Percentiles rank a stretch among this genome's conserved stretches.
These are phyloP conservation scores for Quadriops clusia DNA, from an alignment of 2,888 invertebrate genomes.

Conservation along the genomic window DNA sequence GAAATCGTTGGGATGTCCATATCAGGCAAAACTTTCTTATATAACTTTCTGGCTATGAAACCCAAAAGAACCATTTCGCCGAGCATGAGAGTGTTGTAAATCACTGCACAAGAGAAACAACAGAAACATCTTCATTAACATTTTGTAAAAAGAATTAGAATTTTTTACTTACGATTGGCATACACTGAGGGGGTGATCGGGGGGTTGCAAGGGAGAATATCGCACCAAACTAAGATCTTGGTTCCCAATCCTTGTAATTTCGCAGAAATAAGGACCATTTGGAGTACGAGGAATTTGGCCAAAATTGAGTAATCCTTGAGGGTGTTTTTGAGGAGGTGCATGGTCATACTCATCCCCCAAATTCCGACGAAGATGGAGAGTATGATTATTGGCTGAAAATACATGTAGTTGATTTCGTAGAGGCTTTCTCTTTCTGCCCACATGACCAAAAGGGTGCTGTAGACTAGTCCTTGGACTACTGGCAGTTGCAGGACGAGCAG, in stretches of 20 bases:
- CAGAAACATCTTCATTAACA: not conserved
- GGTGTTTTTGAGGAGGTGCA: slow-evolving; percentile 40
- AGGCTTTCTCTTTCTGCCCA: slow-evolving; percentile 54
- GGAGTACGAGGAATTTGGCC: slow-evolving; percentile 46
- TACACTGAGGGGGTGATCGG: slow-evolving; percentile 54
- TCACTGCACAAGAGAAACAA: slow-evolving; percentile 42
- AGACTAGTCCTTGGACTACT: slow-evolving; percentile 51
- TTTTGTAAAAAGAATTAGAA: slow-evolving; percentile 6
- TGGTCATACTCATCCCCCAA: slow-evolving; percentile 56
- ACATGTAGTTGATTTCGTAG: slow-evolving; percentile 46
- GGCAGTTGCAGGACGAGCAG: slow-evolving; percentile 57
- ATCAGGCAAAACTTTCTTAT: slow-evolving; percentile 39
- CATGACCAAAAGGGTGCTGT: slow-evolving; percentile 45
- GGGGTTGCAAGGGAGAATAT: slow-evolving; percentile 49
- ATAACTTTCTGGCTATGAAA: slow-evolving; percentile 49
- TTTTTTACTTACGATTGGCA: slow-evolving; percentile 48
- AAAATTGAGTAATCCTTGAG: slow-evolving; percentile 35
- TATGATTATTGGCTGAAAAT: slow-evolving; percentile 52
- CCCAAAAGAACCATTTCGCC: slow-evolving; percentile 57
- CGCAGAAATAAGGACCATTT: slow-evolving; percentile 52
- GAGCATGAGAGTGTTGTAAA: slow-evolving; percentile 54
- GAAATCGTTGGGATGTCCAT: slow-evolving; percentile 10
- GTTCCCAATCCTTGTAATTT: slow-evolving; percentile 54
- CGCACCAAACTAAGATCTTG: slow-evolving; percentile 43
- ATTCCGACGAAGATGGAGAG: slow-evolving; percentile 54